Conservation (phyloP, 2,888 invertebrate genomes). For the Chrysolina haemoptera region DNA sequence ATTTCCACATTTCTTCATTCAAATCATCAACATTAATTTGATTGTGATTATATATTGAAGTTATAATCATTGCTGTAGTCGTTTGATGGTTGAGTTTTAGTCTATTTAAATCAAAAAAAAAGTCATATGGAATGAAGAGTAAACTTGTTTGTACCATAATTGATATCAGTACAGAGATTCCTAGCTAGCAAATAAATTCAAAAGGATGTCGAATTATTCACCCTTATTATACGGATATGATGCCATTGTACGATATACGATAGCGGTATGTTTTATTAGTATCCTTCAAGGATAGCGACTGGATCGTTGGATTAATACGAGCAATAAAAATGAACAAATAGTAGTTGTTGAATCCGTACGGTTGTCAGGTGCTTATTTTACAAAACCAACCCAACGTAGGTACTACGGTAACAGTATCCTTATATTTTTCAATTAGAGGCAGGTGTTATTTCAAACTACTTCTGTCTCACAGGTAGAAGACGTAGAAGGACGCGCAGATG, state of each 20-base stretch:
- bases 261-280: background rate
- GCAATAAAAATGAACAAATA: conserved; percentile 4
- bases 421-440: conserved; percentile 45
- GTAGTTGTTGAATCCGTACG: background rate
- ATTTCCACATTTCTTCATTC: too few relatives aligned
- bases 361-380: conserved; percentile 36
- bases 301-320: background rate
- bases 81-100: too few relatives aligned
- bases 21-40: too few relatives aligned
- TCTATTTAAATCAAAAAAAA: too few relatives aligned
- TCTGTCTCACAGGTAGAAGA: conserved; percentile 40
- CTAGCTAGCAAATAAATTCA: too few relatives aligned
- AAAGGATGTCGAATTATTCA: too few relatives aligned
- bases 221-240: too few relatives aligned
- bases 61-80: too few relatives aligned
- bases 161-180: too few relatives aligned
- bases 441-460: conserved; percentile 42
- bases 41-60: too few relatives aligned
- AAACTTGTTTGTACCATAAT: too few relatives aligned
- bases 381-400: conserved; percentile 31
- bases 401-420: conserved; percentile 39
- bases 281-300: background rate
- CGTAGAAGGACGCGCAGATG: conserved; percentile 39
- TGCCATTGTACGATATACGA: background rate
- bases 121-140: too few relatives aligned